Base-by-base conservation (phyloP, 2,113 vertebrate species). In the Calyptommatus sinebrachiatus region DNA sequence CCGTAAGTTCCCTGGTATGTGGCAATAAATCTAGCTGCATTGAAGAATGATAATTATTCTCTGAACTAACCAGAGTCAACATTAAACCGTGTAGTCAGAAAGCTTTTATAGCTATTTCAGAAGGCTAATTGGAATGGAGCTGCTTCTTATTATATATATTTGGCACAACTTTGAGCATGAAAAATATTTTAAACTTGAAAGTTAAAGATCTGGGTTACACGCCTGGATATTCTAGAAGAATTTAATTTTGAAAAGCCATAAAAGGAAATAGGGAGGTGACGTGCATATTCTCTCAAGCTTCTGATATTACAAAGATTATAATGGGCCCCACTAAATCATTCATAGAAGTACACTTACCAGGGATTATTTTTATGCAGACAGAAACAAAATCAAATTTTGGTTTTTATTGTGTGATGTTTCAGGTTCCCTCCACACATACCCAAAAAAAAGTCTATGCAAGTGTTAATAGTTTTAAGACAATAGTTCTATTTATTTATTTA, bases 51-150 rank as follows among this genome's bases (percentile, higher is more conserved):
- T 88, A 21, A 79, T 28, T 5, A 24, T 26, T 74, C 0, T 83
- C 53, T 76, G 8, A 83, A 45, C 21, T 72, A 60, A 79, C 77
- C 28, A 14, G 20, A 81, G 20, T 12, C 83, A 79, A 1, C 57
- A 65, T 84, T 53, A 72, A 85, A 87, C 21, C 2, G 74, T 11
- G 60, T 80, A 87, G 74, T 76, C 69, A 57, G 14, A 79, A 26
- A 60, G 26, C 57, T 80, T 88, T 29, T 29, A 83, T 79, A 86
- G 31, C 61, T 8, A 71, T 84, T 22, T 1, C 31, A 67, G n/a
- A 62, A 82, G 0, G 71, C 63, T 76, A 86, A 63, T 71, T 85
- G 66, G 1, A 0, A 4, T 84, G 20, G 16, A 86, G 83, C 77
- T 2, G 69, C 1, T 62, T 78, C 22, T 62, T 86, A 53, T 75